Percentiles rank a stretch among this genome's conserved stretches.
Evolutionary conservation across 2,113 vertebrate genomes (phyloP).

Genomic region (Cardinalis cardinalis): DNA sequence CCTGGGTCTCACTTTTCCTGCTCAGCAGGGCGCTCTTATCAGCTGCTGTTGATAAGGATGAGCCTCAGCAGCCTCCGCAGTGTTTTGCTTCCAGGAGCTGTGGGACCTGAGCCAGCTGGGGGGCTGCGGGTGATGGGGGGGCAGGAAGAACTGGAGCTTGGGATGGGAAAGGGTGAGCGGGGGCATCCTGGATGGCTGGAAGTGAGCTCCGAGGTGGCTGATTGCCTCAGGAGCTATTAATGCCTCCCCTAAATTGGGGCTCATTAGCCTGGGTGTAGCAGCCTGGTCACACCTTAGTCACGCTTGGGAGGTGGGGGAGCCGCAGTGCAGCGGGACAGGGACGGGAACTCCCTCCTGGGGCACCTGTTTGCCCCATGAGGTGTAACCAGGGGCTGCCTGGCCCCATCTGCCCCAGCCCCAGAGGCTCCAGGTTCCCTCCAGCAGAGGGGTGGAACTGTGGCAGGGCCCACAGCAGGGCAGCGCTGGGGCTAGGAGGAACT

Average conservation of each 20-base stretch:
- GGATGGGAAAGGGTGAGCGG: rapidly evolving
- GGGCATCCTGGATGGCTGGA: neutral
- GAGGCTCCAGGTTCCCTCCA: rapidly evolving
- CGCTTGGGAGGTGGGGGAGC: neutral
- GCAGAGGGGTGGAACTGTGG: rapidly evolving
- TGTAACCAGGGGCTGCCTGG: rapidly evolving
- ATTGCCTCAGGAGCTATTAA: neutral
- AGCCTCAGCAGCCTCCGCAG: neutral
- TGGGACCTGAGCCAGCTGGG: neutral
- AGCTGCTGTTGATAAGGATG: neutral
- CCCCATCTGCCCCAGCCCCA: rapidly evolving
- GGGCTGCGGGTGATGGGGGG: neutral
- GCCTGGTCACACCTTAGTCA: neutral
- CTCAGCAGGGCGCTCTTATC: conserved; percentile 26
- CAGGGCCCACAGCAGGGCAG: neutral
- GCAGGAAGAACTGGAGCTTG: neutral
- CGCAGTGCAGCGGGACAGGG: rapidly evolving
- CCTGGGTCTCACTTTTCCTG: conserved; percentile 45
- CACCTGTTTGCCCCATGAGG: neutral
- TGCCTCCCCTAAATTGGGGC: neutral
- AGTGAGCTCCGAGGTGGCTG: neutral
- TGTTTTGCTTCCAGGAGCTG: neutral
- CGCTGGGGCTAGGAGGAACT: neutral
- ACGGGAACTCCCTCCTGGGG: neutral
- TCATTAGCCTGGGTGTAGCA: conserved; percentile 3